Percentiles rank a stretch among this genome's conserved stretches.
Evolutionary conservation across 2,888 invertebrate genomes (phyloP).

Genomic region (Choristoneura rosaceana): DNA sequence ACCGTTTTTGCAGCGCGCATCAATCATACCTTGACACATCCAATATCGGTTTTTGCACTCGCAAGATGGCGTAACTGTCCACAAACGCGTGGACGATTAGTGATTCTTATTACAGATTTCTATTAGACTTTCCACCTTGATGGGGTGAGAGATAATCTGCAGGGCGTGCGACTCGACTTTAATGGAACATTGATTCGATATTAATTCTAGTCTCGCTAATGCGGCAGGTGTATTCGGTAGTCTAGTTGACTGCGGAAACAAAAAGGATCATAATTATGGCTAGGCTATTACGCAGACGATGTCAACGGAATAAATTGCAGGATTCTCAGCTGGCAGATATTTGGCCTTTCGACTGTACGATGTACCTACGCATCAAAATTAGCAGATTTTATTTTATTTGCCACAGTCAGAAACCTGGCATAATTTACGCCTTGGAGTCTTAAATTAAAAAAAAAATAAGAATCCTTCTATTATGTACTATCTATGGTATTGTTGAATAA

Average conservation of each 20-base stretch:
- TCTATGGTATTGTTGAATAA: too few species aligned
- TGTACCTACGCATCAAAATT: neutral
- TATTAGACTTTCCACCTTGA: conserved; percentile 84
- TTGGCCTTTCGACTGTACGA: too few species aligned
- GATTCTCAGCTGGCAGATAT: conserved; percentile 19
- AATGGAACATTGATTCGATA: conserved; percentile 84
- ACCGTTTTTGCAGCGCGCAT: conserved; percentile 77
- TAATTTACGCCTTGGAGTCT: neutral
- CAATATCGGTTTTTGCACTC: conserved; percentile 81
- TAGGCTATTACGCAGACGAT: conserved; percentile 27
- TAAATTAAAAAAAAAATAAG: neutral
- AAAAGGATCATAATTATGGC: conserved; percentile 33
- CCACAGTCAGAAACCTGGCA: neutral
- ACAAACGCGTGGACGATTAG: conserved; percentile 76
- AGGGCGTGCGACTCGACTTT: conserved; percentile 80
- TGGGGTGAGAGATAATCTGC: conserved; percentile 82
- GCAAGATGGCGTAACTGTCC: conserved; percentile 73
- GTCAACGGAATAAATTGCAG: conserved; percentile 24
- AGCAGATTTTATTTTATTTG: too few species aligned
- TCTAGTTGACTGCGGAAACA: conserved; percentile 58
- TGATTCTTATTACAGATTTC: conserved; percentile 83
- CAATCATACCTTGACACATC: conserved; percentile 84
- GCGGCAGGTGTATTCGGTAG: conserved; percentile 58
- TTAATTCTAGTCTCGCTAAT: conserved; percentile 69
- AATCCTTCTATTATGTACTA: too few species aligned